Percentiles rank a stretch among this genome's conserved stretches.
phyloP scores from a whole-genome alignment of 2,888 invertebrate species.

The Psylliodes chrysocephalus region DNA sequence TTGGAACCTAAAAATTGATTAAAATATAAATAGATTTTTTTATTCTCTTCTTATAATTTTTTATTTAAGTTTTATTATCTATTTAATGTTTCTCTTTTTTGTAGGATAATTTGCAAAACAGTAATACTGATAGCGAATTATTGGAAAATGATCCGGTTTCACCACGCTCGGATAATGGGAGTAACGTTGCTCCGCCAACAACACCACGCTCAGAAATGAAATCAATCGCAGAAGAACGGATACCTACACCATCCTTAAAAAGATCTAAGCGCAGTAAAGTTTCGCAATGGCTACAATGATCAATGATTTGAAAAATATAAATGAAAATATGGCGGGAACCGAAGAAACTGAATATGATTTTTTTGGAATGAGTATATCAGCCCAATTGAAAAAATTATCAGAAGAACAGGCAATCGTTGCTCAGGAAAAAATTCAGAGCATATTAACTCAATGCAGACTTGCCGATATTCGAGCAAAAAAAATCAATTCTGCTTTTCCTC shows the following conservation, averaged over 20 bases:
- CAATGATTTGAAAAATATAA: conserved; percentile 16
- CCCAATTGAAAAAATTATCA: conserved; percentile 12
- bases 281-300: conserved; percentile 14
- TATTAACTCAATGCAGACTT: conserved; percentile 4
- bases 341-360: conserved; percentile 7
- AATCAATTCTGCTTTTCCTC: background rate
- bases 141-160: background rate
- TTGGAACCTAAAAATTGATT: no score
- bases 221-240: conserved; percentile 3
- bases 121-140: background rate
- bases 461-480: background rate
- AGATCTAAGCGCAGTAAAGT: conserved; percentile 12
- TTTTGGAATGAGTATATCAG: conserved; percentile 4
- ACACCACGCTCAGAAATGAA: background rate
- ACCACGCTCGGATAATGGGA: background rate
- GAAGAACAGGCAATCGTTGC: conserved; percentile 5
- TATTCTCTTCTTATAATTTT: no score
- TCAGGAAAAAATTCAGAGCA: conserved; percentile 6
- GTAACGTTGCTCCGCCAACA: background rate
- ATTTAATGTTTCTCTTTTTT: background rate
- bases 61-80: no score
- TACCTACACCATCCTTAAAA: background rate
- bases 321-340: background rate
- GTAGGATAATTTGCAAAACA: background rate
- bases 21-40: no score